Base-by-base conservation (phyloP, 2,888 invertebrate genomes). In the Auanema sp. region DNA sequence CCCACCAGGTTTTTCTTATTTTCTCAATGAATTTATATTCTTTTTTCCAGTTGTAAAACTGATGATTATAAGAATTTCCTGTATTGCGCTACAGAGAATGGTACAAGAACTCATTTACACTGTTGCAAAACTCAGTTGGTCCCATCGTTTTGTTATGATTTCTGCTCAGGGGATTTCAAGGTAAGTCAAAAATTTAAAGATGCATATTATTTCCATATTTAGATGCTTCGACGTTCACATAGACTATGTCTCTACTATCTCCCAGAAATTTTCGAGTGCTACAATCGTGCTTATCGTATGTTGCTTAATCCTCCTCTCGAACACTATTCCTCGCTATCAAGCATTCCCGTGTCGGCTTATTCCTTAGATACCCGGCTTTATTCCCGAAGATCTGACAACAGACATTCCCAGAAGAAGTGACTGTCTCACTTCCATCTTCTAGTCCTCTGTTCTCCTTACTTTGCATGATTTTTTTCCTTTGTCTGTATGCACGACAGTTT, bases 71-170 rank as follows among this genome's bases (percentile, higher is more conserved):
- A 81, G 67, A 73, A 79, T 56, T 81, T 81, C 60, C 65, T 81
- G 23, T 67, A 71, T 6, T 81, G 81, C 64, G 81, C 77, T n/a
- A 81, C 81, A 5, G 77, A 81, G 18, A 76, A 69, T 16, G 80
- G 82, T 24, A 77, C 76, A 21, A 65, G 78, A 8, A 75, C 74
- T 21, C 83, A 83, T 62, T 67, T 83, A n/a, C 80, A 83, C 51
- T 83, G 83, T 62, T 83, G 83, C 66, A 76, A 80, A 43, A 76
- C 80, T 47, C 75, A 77, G 50, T 62, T 79, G 8, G 80, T 83
- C 12, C 83, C 83, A 14, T 78, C 79, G 18, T 83, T 83, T 71
- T 83, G 83, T 66, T 81, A 77, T 62, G 83, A 83, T 57, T 83
- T 81, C 62, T 83, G 83, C 66, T 71, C 78, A 6, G 78, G 72